These are phyloP conservation scores for Flexamia atlantica DNA, from an alignment of 2,888 invertebrate species.

Conservation along the genomic window DNA sequence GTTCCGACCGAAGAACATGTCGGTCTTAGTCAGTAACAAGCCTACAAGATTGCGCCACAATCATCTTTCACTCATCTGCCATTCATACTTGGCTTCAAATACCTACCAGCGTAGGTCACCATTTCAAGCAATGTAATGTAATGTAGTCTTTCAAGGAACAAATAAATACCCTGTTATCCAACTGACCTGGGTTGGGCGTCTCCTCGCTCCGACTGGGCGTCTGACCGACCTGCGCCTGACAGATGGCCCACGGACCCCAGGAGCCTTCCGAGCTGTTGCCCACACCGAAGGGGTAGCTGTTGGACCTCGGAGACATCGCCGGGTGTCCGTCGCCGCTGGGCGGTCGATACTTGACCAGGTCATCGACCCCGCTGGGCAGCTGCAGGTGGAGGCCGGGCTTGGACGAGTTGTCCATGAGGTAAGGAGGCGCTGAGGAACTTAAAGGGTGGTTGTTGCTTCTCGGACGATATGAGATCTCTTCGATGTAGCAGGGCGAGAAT, in stretches of 20 bases:
- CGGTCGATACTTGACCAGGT: constrained; percentile 80
- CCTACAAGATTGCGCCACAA: too few relatives aligned
- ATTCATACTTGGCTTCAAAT: too few relatives aligned
- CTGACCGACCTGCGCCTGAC: constrained; percentile 80
- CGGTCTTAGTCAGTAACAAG: too few relatives aligned
- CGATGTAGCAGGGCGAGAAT: constrained; percentile 86
- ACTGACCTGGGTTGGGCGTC: constrained; percentile 55
- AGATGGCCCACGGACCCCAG: constrained; percentile 83
- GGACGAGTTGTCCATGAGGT: constrained; percentile 72
- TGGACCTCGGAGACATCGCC: constrained; percentile 68
- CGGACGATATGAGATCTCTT: constrained; percentile 77
- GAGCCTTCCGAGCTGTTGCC: constrained; percentile 74
- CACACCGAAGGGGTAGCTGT: constrained; percentile 65
- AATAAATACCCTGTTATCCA: too few relatives aligned
- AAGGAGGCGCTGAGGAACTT: constrained; percentile 87
- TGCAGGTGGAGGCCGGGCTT: constrained; percentile 63
- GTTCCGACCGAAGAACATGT: too few relatives aligned
- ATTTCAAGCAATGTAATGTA: too few relatives aligned
- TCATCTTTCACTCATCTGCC: too few relatives aligned
- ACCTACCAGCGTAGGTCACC: too few relatives aligned
- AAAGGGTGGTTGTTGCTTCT: constrained; percentile 77
- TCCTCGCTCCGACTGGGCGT: constrained; percentile 67
- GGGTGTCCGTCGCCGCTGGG: constrained; percentile 83
- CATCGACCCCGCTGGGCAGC: constrained; percentile 66
- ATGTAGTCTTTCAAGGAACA: too few relatives aligned